Conservation (phyloP, 2,888 invertebrate species). For the Dendrolimus houi region DNA sequence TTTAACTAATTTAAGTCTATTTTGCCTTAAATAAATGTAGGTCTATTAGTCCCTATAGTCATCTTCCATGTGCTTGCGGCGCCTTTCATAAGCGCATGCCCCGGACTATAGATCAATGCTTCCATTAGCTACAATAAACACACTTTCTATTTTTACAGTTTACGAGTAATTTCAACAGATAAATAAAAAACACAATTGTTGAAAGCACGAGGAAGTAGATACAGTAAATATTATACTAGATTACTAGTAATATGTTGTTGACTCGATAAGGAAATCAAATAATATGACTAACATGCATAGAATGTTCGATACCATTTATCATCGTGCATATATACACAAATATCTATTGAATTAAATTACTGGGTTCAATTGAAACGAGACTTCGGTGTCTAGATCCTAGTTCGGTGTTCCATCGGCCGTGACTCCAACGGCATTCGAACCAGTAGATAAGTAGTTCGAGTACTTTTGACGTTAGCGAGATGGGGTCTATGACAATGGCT, state of each 20-base stretch:
- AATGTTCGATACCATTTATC: not conserved
- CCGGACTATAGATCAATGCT: no score
- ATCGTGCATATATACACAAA: not conserved
- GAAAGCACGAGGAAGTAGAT: not conserved
- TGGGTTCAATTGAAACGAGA: slow-evolving; percentile 23
- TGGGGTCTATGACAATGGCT: slow-evolving; percentile 35
- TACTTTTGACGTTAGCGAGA: slow-evolving; percentile 41
- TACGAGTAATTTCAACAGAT: not conserved
- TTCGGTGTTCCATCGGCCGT: slow-evolving; percentile 51
- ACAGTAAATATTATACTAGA: not conserved
- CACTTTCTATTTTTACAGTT: no score
- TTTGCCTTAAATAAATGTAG: no score
- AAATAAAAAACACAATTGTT: not conserved
- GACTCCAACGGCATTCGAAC: slow-evolving; percentile 51
- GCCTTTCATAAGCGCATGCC: no score
- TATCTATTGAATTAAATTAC: not conserved
- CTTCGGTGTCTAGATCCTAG: slow-evolving; percentile 36
- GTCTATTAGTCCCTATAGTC: no score
- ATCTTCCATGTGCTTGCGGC: no score
- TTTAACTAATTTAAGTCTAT: no score
- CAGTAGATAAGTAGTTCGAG: slow-evolving; percentile 42
- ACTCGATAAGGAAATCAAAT: not conserved
- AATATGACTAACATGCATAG: not conserved
- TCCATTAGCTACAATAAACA: no score
- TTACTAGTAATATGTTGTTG: not conserved